These are phyloP conservation scores for Cantharis lateralis DNA, from an alignment of 2,888 invertebrate species.

Conservation along the genomic window DNA sequence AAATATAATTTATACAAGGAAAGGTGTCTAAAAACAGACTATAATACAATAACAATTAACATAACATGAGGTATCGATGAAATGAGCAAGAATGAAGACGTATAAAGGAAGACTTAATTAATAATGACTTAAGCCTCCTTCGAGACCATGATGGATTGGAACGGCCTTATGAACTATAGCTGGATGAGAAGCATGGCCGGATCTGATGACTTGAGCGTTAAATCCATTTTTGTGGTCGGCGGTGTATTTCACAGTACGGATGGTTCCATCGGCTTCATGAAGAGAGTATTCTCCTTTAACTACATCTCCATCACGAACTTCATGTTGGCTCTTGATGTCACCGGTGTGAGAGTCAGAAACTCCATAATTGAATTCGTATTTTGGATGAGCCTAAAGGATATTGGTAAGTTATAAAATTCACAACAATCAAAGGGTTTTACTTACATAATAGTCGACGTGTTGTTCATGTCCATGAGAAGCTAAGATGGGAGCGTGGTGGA, in stretches of 20 bases:
- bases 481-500: neutral
- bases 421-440: neutral
- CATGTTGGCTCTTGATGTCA: conserved; percentile 63
- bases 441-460: neutral
- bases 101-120: neutral
- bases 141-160: neutral
- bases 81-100: neutral
- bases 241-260: conserved; percentile 60
- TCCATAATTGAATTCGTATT: conserved; percentile 63
- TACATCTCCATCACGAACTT: conserved; percentile 59
- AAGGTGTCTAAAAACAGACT: neutral
- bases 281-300: conserved; percentile 59
- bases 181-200: conserved; percentile 32
- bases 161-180: conserved; percentile 10
- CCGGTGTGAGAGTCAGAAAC: conserved; percentile 63
- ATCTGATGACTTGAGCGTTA: conserved; percentile 36
- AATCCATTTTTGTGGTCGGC: conserved; percentile 59
- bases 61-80: neutral
- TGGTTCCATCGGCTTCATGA: conserved; percentile 59
- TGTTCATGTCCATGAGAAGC: neutral
- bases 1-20: neutral
- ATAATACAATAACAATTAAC: neutral
- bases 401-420: neutral
- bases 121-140: neutral
- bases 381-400: conserved; percentile 63